Conservation (phyloP, 2,797 vertebrate species). For the Serranus cabrilla region DNA sequence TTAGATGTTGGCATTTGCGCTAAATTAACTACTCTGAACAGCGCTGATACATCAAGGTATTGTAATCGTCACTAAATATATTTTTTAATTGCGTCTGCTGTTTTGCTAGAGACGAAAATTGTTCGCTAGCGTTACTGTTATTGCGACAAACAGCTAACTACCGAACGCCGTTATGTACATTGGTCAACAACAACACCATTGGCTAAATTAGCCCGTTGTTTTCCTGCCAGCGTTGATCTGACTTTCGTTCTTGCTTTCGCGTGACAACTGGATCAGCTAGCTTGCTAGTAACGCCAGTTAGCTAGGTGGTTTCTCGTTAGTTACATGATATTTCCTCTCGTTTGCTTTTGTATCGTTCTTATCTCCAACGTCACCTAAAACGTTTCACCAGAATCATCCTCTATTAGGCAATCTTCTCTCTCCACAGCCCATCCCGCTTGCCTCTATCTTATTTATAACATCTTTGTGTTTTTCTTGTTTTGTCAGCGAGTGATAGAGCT, state of each 20-base stretch:
- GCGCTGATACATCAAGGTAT: conserved; percentile 64
- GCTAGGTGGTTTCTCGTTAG: rapidly evolving
- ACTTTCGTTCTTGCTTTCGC: conserved; percentile 40
- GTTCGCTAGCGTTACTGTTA: not conserved
- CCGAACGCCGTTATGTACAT: not conserved
- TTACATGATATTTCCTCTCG: not conserved
- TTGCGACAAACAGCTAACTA: not conserved
- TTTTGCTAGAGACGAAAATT: not conserved
- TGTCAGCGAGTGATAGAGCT: conserved; percentile 25
- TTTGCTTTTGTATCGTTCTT: too few relatives aligned
- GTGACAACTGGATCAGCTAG: not conserved
- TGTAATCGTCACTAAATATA: not conserved
- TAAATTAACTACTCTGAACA: conserved; percentile 45
- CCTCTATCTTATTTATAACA: not conserved
- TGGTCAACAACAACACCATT: conserved; percentile 37
- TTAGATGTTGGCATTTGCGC: conserved; percentile 65
- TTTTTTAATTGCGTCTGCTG: not conserved
- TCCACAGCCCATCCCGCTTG: not conserved
- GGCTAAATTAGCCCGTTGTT: conserved; percentile 43
- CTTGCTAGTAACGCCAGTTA: too few relatives aligned
- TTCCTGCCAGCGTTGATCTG: not conserved
- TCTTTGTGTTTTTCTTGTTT: not conserved
- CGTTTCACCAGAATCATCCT: not conserved
- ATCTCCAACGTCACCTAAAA: not conserved
- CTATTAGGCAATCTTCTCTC: not conserved